phyloP scores from a whole-genome alignment of 2,113 vertebrate genomes.

The Nothoprocta perdicaria region DNA sequence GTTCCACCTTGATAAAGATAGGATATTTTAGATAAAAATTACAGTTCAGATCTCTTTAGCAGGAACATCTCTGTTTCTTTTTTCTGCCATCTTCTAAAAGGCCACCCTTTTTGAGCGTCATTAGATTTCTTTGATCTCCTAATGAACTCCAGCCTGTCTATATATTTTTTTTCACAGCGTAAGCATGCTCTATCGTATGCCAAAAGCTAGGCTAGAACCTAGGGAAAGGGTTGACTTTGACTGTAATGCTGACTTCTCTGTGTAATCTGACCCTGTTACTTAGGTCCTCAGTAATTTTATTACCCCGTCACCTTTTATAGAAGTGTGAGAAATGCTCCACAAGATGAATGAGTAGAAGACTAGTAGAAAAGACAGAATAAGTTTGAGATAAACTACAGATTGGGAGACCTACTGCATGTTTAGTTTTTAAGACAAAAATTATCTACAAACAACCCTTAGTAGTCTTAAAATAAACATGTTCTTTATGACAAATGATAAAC shows the following conservation, averaged over 20 bases:
- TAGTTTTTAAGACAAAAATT: neutral
- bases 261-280: neutral
- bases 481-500: slow-evolving; percentile 46
- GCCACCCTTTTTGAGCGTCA: neutral
- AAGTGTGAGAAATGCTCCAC: neutral
- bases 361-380: neutral
- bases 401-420: neutral
- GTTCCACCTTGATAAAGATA: neutral
- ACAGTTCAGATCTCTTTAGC: neutral
- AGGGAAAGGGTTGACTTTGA: neutral
- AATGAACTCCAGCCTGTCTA: neutral
- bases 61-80: neutral
- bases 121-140: neutral
- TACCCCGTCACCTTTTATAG: neutral
- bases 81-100: neutral
- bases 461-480: slow-evolving; percentile 30
- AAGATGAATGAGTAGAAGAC: neutral
- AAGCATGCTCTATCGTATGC: neutral
- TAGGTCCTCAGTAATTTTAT: neutral
- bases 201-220: neutral
- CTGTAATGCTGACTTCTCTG: neutral
- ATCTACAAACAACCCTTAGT: neutral
- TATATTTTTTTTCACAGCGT: neutral
- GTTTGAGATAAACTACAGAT: neutral
- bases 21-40: neutral